Evolutionary conservation across 2,888 invertebrate genomes (phyloP), one percentile per base, ranked within the genome.

Genomic region (Digitonthophagus gazella): DNA sequence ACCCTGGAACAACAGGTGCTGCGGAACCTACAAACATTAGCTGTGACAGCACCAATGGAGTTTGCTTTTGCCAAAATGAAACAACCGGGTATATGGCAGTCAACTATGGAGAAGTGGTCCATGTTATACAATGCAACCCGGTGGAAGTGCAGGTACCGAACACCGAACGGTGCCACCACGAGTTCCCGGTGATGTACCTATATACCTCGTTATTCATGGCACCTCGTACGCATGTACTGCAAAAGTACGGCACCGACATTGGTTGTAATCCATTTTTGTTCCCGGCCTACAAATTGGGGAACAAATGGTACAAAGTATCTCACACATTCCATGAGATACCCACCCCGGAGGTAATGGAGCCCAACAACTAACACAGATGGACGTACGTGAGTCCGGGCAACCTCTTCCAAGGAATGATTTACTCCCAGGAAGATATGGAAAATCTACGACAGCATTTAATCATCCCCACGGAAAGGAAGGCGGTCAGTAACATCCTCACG

Each of bases 21-120:
- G 6, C 61, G 68, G 58, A 73, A 73, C 56, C 56, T 68, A 54
- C 61, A 71, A 3, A 58, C 69, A 0, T 8, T 72, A 8, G 72
- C 72, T 0, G 28, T 67, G n/a, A 58, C 71, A 8, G 20, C 66
- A 8, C 72, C 71, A 0, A 69, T 69, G 54, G 69, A 69, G 15
- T 69, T 72, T n/a, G 69, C 70, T 11, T 71, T 56, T 11, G 56
- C 71, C 6, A 54, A 72, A n/a, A 73, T 68, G 64, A 66, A 72
- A 58, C 64, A 66, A 1, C 65, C 70, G 72, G 72, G 3, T 71
- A 69, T 56, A 67, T 71, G 16, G 72, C 72, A 6, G 55, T 65
- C 15, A 65, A 57, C 8, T 57, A 65, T 3, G 72, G 71, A 8
- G 71, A 72, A 67, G 61, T 69, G 5, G 58, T 72, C 1, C 69